Evolutionary conservation across 2,113 vertebrate genomes (phyloP).

Genomic region (Thunnus thynnus): DNA sequence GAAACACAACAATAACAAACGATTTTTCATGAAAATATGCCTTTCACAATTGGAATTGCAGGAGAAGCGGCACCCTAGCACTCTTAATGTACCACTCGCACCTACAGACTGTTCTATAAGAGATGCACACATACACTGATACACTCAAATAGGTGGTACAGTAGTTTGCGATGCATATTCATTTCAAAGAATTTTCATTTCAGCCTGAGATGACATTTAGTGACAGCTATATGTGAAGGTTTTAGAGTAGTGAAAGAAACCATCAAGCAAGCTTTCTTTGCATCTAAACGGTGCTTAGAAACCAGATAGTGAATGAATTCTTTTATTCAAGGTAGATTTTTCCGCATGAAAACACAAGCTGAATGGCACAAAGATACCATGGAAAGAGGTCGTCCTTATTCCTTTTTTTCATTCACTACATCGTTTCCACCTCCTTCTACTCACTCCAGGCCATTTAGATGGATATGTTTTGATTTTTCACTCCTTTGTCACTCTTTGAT

Average conservation of each 20-base stretch:
- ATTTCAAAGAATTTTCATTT: neutral
- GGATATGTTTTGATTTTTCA: conserved; percentile 43
- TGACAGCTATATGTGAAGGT: neutral
- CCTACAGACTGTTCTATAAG: neutral
- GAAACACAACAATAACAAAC: no score
- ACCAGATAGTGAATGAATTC: conserved; percentile 6
- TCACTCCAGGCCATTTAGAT: neutral
- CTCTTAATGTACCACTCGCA: no score
- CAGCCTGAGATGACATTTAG: neutral
- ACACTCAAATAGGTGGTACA: conserved; percentile 3
- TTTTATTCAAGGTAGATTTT: conserved; percentile 15
- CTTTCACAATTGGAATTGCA: no score
- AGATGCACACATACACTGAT: neutral
- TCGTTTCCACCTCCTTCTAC: conserved; percentile 4
- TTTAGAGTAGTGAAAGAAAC: neutral
- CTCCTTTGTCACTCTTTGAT: conserved; percentile 57
- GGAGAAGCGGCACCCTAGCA: no score
- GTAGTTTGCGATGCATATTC: neutral
- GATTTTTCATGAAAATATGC: no score
- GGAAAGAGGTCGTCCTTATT: conserved; percentile 3
- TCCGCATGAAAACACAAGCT: neutral
- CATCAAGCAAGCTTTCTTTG: neutral
- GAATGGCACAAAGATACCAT: neutral
- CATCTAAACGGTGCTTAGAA: neutral
- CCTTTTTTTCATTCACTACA: neutral